Base-by-base conservation (phyloP, 1,140 invertebrate genomes). In the Cephus cinctus region DNA sequence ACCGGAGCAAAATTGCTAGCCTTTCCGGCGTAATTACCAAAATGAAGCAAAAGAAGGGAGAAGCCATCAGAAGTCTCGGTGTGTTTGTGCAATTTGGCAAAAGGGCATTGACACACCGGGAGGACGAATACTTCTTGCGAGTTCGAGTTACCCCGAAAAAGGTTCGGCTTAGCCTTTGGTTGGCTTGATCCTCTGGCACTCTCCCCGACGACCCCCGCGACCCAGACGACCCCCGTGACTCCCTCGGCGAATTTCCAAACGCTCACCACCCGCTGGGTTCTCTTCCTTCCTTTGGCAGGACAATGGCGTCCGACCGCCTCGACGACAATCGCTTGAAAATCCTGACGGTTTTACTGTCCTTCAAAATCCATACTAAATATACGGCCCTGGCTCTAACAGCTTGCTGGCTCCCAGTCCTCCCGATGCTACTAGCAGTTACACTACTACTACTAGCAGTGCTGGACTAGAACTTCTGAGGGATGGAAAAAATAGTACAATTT, bases 321-420 rank as follows among this genome's bases (percentile, higher is more conserved):
- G 21, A 51, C 58, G 63, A 65, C 65, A 68, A 67, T 66, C 58
- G 58, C 48, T 57, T 38, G 50, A 51, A 61, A 68, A 68, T 65
- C 60, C 60, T 67, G 65, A 68, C 63, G 63, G 63, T 65, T 67
- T 69, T 65, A 67, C 58, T 60, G 55, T 61, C 56, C 43, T 43
- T 47, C 42, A 57, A 67, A 65, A 67, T 67, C 65, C 58, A 58
- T 63, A 57, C 60, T 57, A 60, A 65, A 65, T 62, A 61, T 59
- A 57, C 52, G 44, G 48, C 53, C 50, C n/a, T n/a, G n/a, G n/a
- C n/a, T n/a, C n/a, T n/a, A n/a, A n/a, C n/a, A n/a, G n/a, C n/a
- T n/a, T n/a, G n/a, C n/a, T n/a, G n/a, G n/a, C n/a, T n/a, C n/a
- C n/a, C n/a, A n/a, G n/a, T n/a, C n/a, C n/a, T n/a, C n/a, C n/a